A percentile compares a stretch with the other conserved stretches of the same genome.
Evolutionary conservation across 1,140 invertebrate genomes (phyloP).

Genomic region (Diuraphis noxia): DNA sequence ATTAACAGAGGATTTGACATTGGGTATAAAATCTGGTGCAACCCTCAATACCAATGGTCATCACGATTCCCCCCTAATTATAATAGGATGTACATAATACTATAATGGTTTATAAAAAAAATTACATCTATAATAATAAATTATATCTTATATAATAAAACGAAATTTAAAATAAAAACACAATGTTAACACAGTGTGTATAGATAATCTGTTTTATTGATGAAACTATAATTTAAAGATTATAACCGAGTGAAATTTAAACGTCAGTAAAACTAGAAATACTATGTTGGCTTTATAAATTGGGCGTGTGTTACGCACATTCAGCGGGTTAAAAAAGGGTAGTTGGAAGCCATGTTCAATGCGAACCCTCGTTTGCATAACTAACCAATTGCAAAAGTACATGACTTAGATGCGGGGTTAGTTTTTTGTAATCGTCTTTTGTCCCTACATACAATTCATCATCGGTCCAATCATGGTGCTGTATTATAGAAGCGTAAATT

Average conservation of each 20-base stretch:
- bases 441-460: conserved; percentile 32
- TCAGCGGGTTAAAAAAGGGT: conserved; percentile 43
- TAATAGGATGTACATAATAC: neutral
- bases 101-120: neutral
- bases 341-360: conserved; percentile 31
- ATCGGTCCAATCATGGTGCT: conserved; percentile 34
- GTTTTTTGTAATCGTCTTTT: conserved; percentile 48
- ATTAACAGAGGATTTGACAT: neutral
- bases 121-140: neutral
- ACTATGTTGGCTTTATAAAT: neutral
- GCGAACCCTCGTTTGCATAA: conserved; percentile 50
- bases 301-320: conserved; percentile 30
- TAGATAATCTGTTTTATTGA: neutral
- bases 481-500: conserved; percentile 49
- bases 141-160: too few relatives aligned
- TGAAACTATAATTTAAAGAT: neutral
- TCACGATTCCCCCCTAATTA: neutral
- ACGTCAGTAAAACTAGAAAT: neutral
- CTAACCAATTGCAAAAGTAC: conserved; percentile 51
- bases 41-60: neutral
- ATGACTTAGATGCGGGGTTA: conserved; percentile 9
- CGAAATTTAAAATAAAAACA: neutral
- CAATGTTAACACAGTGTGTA: neutral
- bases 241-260: conserved; percentile 23
- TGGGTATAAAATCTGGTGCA: conserved; percentile 31